Evolutionary conservation across 1,140 invertebrate species (phyloP).

Genomic region (Rhagoletis pomonella): DNA sequence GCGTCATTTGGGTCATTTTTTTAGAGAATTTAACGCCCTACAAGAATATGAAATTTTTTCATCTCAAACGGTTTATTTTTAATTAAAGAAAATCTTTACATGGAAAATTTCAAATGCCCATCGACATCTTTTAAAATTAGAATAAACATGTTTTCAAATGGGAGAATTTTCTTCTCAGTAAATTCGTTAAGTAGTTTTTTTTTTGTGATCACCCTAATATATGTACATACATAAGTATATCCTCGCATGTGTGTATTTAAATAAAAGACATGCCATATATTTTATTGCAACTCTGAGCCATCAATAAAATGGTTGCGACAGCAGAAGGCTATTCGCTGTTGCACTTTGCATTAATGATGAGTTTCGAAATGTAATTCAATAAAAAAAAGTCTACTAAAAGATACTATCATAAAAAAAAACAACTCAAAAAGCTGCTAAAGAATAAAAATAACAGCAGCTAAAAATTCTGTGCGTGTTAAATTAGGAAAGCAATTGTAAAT

Average conservation of each 20-base stretch:
- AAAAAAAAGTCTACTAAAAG: not conserved
- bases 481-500: not conserved
- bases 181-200: no score
- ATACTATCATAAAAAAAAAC: not conserved
- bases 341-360: conserved; percentile 10
- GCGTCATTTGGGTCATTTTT: no score
- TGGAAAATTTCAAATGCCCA: no score
- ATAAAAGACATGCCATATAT: not conserved
- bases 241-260: not conserved
- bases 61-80: no score
- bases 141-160: no score
- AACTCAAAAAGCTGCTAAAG: not conserved
- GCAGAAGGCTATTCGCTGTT: not conserved
- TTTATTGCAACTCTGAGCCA: not conserved
- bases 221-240: not conserved
- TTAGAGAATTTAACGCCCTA: no score
- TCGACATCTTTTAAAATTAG: no score
- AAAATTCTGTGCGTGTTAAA: no score
- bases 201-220: no score
- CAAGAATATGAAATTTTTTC: no score
- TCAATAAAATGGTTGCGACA: not conserved
- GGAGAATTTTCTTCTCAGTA: no score
- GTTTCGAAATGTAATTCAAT: not conserved
- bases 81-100: no score
- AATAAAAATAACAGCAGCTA: not conserved